phyloP scores from a whole-genome alignment of 2,113 vertebrate genomes.

The Speoplatyrhinus poulsoni region DNA sequence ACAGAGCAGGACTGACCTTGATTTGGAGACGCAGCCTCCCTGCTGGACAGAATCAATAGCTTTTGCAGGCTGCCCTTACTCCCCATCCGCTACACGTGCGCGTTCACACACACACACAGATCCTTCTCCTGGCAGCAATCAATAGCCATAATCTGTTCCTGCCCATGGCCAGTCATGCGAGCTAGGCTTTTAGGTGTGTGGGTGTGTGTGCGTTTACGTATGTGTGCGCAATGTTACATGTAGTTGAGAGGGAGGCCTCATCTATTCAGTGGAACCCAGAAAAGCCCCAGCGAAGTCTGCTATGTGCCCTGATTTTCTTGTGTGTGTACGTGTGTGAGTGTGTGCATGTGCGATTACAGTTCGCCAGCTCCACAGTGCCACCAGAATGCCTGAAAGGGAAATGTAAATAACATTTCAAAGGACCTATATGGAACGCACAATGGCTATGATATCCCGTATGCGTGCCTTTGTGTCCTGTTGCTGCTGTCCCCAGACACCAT shows the following conservation, averaged over 20 bases:
- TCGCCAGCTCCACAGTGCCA: slow-evolving; percentile 2
- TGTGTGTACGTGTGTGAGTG: slow-evolving; percentile 22
- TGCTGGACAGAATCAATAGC: slow-evolving; percentile 81
- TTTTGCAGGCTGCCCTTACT: slow-evolving; percentile 75
- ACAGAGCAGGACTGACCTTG: slow-evolving; percentile 81
- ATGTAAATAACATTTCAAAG: slow-evolving; percentile 34
- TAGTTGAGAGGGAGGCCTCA: slow-evolving; percentile 44
- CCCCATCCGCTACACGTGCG: slow-evolving; percentile 61
- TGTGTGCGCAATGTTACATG: slow-evolving; percentile 22
- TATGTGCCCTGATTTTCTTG: slow-evolving; percentile 1
- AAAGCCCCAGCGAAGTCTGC: slow-evolving; percentile 46
- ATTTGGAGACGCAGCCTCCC: slow-evolving; percentile 76
- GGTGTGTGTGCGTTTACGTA: slow-evolving; percentile 53
- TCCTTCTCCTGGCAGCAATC: slow-evolving; percentile 87
- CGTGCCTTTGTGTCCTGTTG: slow-evolving; percentile 32
- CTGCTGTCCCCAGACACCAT: slow-evolving; percentile 20
- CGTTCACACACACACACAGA: slow-evolving; percentile 66
- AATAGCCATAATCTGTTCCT: slow-evolving; percentile 94
- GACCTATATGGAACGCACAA: slow-evolving; percentile 38
- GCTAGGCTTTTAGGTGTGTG: slow-evolving; percentile 86
- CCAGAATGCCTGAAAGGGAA: slow-evolving; percentile 16
- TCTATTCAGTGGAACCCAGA: slow-evolving; percentile 59
- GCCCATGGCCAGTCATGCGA: slow-evolving; percentile 89
- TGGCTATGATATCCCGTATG: slow-evolving; percentile 26
- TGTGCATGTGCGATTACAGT: slow-evolving; percentile 46